Conservation (phyloP, 1,140 invertebrate species). For the Lamellibrachia luymesi region DNA sequence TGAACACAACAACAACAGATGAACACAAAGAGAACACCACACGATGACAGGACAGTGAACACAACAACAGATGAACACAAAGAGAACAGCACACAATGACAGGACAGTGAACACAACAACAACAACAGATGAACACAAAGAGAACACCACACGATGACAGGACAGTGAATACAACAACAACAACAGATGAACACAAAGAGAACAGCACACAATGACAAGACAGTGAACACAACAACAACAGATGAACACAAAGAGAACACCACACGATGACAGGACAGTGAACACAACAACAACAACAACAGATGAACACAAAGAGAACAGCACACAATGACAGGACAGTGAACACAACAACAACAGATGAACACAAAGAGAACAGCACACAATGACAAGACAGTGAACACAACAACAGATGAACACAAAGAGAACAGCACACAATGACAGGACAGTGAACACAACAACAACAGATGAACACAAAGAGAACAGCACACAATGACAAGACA, state of each 20-base stretch:
- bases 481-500: too few species aligned
- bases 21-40: background rate
- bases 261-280: background rate
- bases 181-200: background rate
- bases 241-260: background rate
- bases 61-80: background rate
- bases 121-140: background rate
- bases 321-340: too few species aligned
- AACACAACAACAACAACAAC: background rate
- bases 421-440: too few species aligned
- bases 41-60: background rate
- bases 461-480: too few species aligned
- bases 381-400: background rate
- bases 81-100: background rate
- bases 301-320: background rate
- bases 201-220: background rate
- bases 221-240: background rate
- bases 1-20: background rate
- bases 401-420: background rate
- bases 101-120: background rate
- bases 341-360: background rate
- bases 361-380: background rate
- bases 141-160: too few species aligned
- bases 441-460: background rate
- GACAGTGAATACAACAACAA: background rate